These are phyloP conservation scores for Actenoides lindsayi DNA, from an alignment of 2,113 vertebrate species.

Conservation along the genomic window DNA sequence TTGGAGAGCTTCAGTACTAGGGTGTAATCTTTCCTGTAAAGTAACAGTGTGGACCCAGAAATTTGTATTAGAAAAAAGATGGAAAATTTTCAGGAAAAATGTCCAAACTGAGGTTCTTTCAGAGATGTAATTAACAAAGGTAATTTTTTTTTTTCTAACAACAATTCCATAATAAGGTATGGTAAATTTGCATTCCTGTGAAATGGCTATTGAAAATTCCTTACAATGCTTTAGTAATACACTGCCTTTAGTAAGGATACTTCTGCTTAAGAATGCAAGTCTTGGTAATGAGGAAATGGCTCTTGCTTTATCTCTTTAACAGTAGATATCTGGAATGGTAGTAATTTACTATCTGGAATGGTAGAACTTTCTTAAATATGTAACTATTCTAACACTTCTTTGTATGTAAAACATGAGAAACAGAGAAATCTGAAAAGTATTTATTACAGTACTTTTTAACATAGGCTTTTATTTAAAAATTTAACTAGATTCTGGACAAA, in stretches of 20 bases:
- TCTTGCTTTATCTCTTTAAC: neutral
- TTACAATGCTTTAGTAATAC: neutral
- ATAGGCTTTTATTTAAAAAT: slow-evolving; percentile 6
- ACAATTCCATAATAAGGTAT: neutral
- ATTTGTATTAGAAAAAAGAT: neutral
- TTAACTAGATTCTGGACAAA: neutral
- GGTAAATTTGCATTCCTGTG: neutral
- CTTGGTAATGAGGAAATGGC: neutral
- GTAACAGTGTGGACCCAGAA: neutral
- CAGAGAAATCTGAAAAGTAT: neutral
- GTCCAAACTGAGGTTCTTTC: neutral
- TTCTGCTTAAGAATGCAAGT: neutral
- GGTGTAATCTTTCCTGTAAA: neutral
- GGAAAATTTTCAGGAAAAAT: neutral
- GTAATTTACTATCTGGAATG: neutral
- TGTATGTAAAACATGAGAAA: neutral
- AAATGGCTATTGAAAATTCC: neutral
- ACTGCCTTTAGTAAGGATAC: neutral
- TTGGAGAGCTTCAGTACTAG: neutral
- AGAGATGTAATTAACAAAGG: neutral
- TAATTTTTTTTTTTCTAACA: neutral
- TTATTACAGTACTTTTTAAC: neutral
- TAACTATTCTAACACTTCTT: neutral
- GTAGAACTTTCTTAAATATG: neutral
- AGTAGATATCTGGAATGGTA: neutral